Conservation (phyloP, 2,797 vertebrate genomes). For the Eulemur albifrons region DNA sequence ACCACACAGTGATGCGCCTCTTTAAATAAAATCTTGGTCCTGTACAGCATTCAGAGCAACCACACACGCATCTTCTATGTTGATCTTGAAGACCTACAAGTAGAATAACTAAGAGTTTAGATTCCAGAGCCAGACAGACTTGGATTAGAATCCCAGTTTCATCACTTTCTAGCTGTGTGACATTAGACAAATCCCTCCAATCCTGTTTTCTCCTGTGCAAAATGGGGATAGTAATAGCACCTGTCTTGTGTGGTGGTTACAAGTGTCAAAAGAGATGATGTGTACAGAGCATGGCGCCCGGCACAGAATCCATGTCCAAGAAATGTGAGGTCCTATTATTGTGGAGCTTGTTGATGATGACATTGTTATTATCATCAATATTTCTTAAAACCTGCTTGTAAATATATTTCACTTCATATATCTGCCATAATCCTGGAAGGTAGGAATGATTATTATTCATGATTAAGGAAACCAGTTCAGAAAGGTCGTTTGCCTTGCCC, state of each 20-base stretch:
- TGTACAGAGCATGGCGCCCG: neutral
- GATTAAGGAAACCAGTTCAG: neutral
- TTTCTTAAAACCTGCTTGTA: neutral
- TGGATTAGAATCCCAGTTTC: neutral
- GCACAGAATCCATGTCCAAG: neutral
- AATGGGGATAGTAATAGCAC: neutral
- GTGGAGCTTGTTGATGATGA: neutral
- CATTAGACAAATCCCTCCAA: neutral
- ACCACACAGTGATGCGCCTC: neutral
- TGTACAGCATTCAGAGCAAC: neutral
- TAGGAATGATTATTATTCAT: neutral
- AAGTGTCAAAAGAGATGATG: neutral
- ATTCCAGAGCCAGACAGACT: neutral
- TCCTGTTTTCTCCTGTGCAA: neutral
- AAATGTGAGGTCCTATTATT: neutral
- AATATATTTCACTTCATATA: neutral
- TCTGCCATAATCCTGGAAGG: neutral
- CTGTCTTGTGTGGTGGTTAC: accelerated
- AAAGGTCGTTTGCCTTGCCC: neutral
- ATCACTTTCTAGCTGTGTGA: neutral
- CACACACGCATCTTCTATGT: neutral
- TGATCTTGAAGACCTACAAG: neutral
- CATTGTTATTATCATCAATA: neutral
- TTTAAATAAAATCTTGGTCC: neutral
- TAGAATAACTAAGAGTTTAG: neutral